These are phyloP conservation scores for Scyliorhinus canicula DNA, from an alignment of 2,797 vertebrate genomes.

Conservation along the genomic window DNA sequence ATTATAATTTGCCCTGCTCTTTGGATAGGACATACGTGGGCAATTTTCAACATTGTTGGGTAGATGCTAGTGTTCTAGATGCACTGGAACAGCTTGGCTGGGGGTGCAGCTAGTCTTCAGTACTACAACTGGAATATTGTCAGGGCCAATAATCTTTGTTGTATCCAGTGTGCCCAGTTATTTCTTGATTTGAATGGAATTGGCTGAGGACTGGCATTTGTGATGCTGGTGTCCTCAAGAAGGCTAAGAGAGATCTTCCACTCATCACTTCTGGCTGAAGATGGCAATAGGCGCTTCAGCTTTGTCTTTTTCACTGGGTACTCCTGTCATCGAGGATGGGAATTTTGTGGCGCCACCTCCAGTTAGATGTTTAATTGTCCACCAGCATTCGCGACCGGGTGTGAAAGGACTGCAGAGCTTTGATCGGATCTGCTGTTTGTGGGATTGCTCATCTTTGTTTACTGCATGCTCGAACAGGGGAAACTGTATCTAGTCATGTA, in stretches of 20 bases:
- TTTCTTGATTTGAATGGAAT: neutral
- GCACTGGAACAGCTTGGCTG: neutral
- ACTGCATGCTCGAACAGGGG: neutral
- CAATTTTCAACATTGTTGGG: neutral
- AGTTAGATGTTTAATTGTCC: neutral
- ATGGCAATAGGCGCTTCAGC: neutral
- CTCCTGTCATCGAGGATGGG: neutral
- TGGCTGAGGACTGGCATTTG: neutral
- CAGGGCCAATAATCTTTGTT: too few relatives aligned
- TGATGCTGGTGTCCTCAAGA: neutral
- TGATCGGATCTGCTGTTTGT: neutral
- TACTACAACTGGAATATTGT: neutral
- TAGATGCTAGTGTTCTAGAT: neutral
- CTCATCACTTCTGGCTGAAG: neutral
- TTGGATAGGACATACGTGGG: too few relatives aligned
- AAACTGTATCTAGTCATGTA: neutral
- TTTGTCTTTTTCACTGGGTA: neutral
- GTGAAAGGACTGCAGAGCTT: neutral
- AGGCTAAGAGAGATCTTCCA: neutral
- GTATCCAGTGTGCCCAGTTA: neutral
- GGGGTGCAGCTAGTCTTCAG: neutral
- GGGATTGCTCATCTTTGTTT: neutral
- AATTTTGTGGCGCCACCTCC: neutral
- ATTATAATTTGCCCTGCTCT: too few relatives aligned
- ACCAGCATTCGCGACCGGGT: neutral